Conservation (phyloP, 2,797 vertebrate genomes). For the Leptoclinus maculatus region DNA sequence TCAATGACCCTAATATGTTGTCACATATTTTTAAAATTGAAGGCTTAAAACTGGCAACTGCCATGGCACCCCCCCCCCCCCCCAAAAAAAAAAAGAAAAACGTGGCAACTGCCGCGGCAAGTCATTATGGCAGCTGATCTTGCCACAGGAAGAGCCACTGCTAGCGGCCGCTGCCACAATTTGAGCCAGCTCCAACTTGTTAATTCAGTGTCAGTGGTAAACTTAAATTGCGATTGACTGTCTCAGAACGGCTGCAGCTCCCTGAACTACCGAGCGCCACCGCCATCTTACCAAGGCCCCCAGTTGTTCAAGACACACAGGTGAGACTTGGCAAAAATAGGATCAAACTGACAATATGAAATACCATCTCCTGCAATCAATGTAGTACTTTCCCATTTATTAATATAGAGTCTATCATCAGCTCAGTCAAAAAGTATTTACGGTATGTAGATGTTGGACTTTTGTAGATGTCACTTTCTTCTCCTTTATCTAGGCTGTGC, state of each 20-base stretch:
- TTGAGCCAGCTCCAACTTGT: too few relatives aligned
- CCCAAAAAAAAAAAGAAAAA: too few relatives aligned
- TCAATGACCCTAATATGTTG: not conserved
- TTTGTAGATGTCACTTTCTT: conserved; percentile 9
- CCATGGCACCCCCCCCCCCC: too few relatives aligned
- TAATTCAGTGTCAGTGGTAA: not conserved
- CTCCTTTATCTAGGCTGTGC: conserved; percentile 76
- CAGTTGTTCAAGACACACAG: conserved; percentile 39
- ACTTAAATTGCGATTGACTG: not conserved
- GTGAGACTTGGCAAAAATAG: not conserved
- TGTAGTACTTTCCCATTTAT: not conserved
- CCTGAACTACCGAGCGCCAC: conserved; percentile 26
- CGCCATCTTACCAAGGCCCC: conserved; percentile 26
- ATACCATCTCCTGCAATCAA: not conserved
- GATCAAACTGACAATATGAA: not conserved
- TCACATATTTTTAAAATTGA: not conserved
- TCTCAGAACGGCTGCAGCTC: conserved; percentile 29
- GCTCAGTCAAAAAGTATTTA: not conserved
- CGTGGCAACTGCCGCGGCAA: too few relatives aligned
- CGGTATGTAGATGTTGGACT: not conserved
- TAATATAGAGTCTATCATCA: not conserved
- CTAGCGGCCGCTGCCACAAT: too few relatives aligned
- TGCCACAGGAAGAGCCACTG: too few relatives aligned
- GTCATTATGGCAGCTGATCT: too few relatives aligned
- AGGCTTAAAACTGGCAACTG: too few relatives aligned